Evolutionary conservation across 23 tunicate genomes (phyloP).

Genomic region (Styela clava): DNA sequence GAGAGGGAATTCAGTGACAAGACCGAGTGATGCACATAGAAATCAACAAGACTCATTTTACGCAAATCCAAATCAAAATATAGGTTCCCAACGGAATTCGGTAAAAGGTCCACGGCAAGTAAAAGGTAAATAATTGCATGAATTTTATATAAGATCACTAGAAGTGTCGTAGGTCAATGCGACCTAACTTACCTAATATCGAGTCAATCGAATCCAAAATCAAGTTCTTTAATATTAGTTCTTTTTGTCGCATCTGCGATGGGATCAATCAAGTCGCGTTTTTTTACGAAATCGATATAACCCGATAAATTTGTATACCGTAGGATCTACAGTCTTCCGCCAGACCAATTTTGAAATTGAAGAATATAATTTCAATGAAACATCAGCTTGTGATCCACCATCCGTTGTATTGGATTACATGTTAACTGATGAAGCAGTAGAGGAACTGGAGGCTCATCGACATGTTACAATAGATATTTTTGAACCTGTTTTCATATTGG

Average conservation of each 20-base stretch:
- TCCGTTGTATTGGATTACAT: slow-evolving; percentile 34
- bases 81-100: not conserved
- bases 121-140: too few relatives aligned
- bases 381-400: not conserved
- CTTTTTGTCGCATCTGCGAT: too few relatives aligned
- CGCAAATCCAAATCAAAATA: not conserved
- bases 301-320: too few relatives aligned
- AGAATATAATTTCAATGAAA: not conserved
- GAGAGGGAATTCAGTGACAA: not conserved
- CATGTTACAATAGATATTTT: slow-evolving; percentile 77
- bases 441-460: slow-evolving; percentile 42
- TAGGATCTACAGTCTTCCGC: not conserved
- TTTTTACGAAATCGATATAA: too few relatives aligned
- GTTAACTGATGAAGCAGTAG: slow-evolving; percentile 40
- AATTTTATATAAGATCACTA: too few relatives aligned
- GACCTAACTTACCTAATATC: too few relatives aligned
- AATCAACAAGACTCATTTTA: not conserved
- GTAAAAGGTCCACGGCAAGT: not conserved
- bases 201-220: too few relatives aligned
- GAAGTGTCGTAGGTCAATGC: too few relatives aligned
- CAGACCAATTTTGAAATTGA: slow-evolving; percentile 9
- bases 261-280: too few relatives aligned
- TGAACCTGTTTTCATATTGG: slow-evolving; percentile 80
- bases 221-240: too few relatives aligned
- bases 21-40: not conserved